Evolutionary conservation across 2,113 vertebrate species (phyloP), one percentile per base, ranked within the genome.

Genomic region (Forbesichthys papilliferus): DNA sequence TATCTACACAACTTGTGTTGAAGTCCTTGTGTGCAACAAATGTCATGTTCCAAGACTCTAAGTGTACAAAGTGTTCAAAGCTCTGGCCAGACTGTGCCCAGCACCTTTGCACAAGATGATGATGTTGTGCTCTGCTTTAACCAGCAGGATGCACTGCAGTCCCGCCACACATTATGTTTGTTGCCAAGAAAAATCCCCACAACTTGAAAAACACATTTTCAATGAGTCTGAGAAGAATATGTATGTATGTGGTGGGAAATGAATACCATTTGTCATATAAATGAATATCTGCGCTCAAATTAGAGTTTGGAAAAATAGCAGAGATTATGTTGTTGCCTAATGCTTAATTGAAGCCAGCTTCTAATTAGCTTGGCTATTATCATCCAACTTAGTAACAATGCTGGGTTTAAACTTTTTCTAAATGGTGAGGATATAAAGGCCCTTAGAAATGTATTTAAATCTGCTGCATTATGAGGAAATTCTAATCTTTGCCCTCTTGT

Each of bases 311-410:
- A 86, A 86, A 75, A 88, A 89, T 84, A 77, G 75, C 65, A 18
- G 77, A 85, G 85, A 88, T 84, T 79, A 88, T 88, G 79, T 86
- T 87, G 78, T 89, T 88, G 78, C 86, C 79, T 86, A 85, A 88
- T 88, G 75, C 83, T 86, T 88, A 89, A 90, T 88, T 91, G 82
- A 88, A 89, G 84, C 67, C 85, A 70, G 79, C 78, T 78, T 77
- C 84, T 90, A 88, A 91, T 90, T 91, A 88, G 82, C 80, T 83
- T 67, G 64, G 75, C 84, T 85, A 86, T 90, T 85, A 87, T 89
- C 83, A 83, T 83, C 71, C 73, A 82, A 86, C 79, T 77, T 64
- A 70, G 64, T 74, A 84, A 85, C 87, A 85, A 85, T 85, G 84
- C 72, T 61, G 69, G 65, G 82, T 86, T 87, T 83, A 77, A 86